Percentiles rank a stretch among this genome's conserved stretches.
phyloP scores from a whole-genome alignment of 2,888 invertebrate genomes.

The Phalera bucephala region DNA sequence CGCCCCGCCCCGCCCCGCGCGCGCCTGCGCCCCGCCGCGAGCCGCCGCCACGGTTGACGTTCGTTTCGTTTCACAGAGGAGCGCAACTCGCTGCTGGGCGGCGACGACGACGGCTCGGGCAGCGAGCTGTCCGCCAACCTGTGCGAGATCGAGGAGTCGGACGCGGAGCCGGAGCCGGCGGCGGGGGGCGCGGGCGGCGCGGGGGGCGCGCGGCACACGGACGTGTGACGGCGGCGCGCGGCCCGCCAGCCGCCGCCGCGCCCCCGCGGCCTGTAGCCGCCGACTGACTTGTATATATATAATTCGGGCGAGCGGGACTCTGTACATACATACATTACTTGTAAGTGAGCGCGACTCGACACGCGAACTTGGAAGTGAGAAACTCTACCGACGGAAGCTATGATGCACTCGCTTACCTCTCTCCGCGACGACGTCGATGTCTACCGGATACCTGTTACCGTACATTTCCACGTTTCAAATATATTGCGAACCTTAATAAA shows the following conservation, averaged over 20 bases:
- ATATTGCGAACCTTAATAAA: too few relatives aligned
- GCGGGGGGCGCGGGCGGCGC: conserved; percentile 9
- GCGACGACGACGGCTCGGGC: conserved; percentile 83
- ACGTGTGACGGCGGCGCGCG: conserved; percentile 67
- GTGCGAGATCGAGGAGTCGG: conserved; percentile 96
- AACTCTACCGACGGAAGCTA: conserved; percentile 11
- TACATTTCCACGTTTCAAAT: too few relatives aligned
- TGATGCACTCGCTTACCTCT: too few relatives aligned
- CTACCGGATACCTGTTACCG: too few relatives aligned
- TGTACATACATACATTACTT: background rate
- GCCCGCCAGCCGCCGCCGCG: conserved; percentile 35
- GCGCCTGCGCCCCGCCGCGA: background rate
- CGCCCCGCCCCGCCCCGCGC: background rate
- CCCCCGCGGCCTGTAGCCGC: conserved; percentile 12
- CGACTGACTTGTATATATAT: background rate
- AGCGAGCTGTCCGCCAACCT: conserved; percentile 94
- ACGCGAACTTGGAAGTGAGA: conserved; percentile 23
- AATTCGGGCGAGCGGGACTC: background rate
- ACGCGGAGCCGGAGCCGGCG: conserved; percentile 84
- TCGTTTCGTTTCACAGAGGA: conserved; percentile 77
- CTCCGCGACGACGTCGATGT: too few relatives aligned
- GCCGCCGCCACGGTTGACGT: background rate
- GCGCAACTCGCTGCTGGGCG: conserved; percentile 89
- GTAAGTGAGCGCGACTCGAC: conserved; percentile 10
- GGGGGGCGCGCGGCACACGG: conserved; percentile 49